A percentile compares a stretch with the other conserved stretches of the same genome.
Conservation (phyloP, 1,140 invertebrate genomes). For the Euura saliciscinereae region DNA sequence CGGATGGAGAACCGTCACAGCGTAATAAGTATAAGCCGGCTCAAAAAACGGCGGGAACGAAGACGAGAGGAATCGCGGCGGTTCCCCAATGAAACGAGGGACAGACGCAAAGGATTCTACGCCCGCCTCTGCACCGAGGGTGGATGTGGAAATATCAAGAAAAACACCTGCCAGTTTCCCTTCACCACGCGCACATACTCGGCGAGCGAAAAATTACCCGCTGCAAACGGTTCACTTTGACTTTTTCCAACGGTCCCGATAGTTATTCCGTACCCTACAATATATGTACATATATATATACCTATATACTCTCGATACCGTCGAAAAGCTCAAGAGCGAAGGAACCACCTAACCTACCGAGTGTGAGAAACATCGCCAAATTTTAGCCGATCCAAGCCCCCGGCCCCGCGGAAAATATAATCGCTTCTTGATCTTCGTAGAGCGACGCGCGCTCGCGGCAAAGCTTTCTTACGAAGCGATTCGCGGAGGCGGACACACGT, state of each 20-base stretch:
- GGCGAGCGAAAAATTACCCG: neutral
- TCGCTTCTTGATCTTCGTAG: neutral
- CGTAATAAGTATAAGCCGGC: neutral
- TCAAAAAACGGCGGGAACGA: neutral
- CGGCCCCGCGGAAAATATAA: neutral
- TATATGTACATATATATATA: no score
- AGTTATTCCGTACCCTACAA: no score
- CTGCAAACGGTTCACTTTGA: neutral
- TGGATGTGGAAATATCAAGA: neutral
- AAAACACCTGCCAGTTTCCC: slow-evolving; percentile 2
- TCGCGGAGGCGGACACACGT: neutral
- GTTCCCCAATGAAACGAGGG: neutral
- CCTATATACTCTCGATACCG: no score
- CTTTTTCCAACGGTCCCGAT: neutral
- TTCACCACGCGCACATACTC: neutral
- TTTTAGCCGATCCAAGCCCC: no score
- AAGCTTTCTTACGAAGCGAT: no score
- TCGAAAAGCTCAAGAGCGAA: no score
- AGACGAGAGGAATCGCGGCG: neutral
- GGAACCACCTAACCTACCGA: no score
- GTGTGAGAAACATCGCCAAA: no score
- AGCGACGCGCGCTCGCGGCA: no score
- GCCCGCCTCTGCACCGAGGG: neutral
- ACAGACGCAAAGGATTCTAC: neutral
- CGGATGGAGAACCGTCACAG: neutral